Evolutionary conservation across 2,113 vertebrate species (phyloP).

Genomic region (Strix aluco): DNA sequence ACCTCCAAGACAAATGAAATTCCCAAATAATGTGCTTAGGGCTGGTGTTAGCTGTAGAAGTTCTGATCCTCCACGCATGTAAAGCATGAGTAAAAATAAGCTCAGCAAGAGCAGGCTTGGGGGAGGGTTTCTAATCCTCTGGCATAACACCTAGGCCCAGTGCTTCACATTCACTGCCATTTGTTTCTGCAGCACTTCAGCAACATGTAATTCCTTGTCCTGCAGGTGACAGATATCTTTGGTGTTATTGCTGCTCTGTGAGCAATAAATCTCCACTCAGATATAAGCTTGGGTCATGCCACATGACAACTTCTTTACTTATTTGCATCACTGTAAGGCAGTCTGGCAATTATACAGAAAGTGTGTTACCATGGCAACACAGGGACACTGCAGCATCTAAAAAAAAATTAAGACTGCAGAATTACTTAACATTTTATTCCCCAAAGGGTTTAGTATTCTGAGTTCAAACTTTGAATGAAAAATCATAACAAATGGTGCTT

Average conservation of each 20-base stretch:
- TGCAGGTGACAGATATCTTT: slow-evolving; percentile 9
- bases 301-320: slow-evolving; percentile 47
- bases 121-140: not conserved
- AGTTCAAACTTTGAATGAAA: slow-evolving; percentile 27
- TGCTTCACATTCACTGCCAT: not conserved
- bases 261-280: slow-evolving; percentile 12
- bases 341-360: slow-evolving; percentile 55
- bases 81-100: not conserved
- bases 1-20: not conserved
- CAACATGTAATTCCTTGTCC: not conserved
- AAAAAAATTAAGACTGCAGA: slow-evolving; percentile 38
- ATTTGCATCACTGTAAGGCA: slow-evolving; percentile 48
- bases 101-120: not conserved
- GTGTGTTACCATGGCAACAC: slow-evolving; percentile 40
- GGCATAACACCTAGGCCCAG: not conserved
- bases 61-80: not conserved
- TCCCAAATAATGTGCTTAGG: not conserved
- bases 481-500: slow-evolving; percentile 31
- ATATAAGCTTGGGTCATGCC: slow-evolving; percentile 34
- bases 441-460: not conserved
- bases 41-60: not conserved
- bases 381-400: slow-evolving; percentile 46
- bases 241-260: not conserved
- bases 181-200: not conserved
- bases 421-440: slow-evolving; percentile 56